Evolutionary conservation across 2,113 vertebrate genomes (phyloP).

Genomic region (Trochalopteron elliotii): DNA sequence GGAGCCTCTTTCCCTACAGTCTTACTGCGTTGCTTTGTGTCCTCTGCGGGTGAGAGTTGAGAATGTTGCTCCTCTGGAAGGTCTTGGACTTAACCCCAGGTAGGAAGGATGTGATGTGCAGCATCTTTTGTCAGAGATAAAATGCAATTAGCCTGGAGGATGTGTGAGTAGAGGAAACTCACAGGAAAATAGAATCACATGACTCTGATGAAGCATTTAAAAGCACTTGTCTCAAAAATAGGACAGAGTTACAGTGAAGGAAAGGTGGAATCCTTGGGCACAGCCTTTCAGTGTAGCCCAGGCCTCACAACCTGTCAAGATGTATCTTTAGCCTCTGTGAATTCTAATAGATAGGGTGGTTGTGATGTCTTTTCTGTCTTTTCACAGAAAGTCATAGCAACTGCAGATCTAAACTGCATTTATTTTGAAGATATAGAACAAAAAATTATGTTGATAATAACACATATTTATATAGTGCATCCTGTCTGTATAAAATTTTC

Average conservation of each 20-base stretch:
- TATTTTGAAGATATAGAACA: not conserved
- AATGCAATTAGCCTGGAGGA: slow-evolving; percentile 51
- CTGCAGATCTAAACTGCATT: not conserved
- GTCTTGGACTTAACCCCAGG: slow-evolving; percentile 13
- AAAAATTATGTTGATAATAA: not conserved
- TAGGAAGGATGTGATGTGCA: slow-evolving; percentile 57
- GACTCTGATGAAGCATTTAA: slow-evolving; percentile 7
- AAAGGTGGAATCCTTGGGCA: not conserved
- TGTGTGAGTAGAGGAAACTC: slow-evolving; percentile 47
- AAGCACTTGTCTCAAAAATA: slow-evolving; percentile 34
- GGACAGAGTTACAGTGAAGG: not conserved
- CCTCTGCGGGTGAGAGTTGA: not conserved
- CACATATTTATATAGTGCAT: not conserved
- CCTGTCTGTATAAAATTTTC: not conserved
- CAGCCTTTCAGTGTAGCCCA: not conserved
- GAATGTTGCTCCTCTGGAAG: not conserved
- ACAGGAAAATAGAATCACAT: slow-evolving; percentile 27
- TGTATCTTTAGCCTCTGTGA: not conserved
- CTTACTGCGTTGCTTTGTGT: not conserved
- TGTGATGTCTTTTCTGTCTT: not conserved
- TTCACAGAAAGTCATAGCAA: not conserved
- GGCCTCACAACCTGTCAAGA: not conserved
- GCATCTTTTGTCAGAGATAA: slow-evolving; percentile 66
- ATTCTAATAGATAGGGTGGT: not conserved
- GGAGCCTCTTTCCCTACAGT: not conserved